Percentiles rank a stretch among this genome's conserved stretches.
phyloP scores from a whole-genome alignment of 1,140 invertebrate species.

The Pogonomyrmex barbatus region DNA sequence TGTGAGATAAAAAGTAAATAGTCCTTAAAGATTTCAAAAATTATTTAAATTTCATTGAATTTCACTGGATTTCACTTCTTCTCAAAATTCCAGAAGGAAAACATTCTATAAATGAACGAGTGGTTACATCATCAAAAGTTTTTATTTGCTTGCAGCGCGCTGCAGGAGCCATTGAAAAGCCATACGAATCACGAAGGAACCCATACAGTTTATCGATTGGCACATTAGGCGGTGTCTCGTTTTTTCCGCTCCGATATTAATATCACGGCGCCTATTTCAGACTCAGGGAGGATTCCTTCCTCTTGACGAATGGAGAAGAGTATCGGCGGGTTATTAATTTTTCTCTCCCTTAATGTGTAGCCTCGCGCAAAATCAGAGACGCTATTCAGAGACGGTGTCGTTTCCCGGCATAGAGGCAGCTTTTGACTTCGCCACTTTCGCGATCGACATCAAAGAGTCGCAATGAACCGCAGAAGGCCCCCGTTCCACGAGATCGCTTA shows the following conservation, averaged over 20 bases:
- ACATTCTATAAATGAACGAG: not conserved
- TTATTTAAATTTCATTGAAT: not conserved
- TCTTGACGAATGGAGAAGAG: not conserved
- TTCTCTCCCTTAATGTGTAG: slow-evolving; percentile 33
- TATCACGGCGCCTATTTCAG: not conserved
- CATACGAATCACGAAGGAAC: not conserved
- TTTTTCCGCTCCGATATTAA: slow-evolving; percentile 24
- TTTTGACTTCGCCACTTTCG: slow-evolving; percentile 64
- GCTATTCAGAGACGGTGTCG: slow-evolving; percentile 73
- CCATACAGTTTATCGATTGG: slow-evolving; percentile 3
- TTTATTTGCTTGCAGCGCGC: no score
- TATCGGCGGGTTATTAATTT: slow-evolving; percentile 72
- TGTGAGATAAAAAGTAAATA: not conserved
- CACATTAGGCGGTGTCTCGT: not conserved
- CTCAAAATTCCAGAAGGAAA: not conserved
- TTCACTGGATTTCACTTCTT: not conserved
- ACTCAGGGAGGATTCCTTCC: not conserved
- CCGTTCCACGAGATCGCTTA: slow-evolving; percentile 57
- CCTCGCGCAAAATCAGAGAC: slow-evolving; percentile 75
- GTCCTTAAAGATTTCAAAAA: not conserved
- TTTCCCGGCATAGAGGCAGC: slow-evolving; percentile 53
- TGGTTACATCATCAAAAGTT: not conserved
- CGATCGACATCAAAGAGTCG: slow-evolving; percentile 67
- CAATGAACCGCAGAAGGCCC: not conserved
- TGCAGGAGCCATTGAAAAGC: not conserved